A percentile compares a stretch with the other conserved stretches of the same genome.
Evolutionary conservation across 2,113 vertebrate species (phyloP).

Genomic region (Climacteris rufus): DNA sequence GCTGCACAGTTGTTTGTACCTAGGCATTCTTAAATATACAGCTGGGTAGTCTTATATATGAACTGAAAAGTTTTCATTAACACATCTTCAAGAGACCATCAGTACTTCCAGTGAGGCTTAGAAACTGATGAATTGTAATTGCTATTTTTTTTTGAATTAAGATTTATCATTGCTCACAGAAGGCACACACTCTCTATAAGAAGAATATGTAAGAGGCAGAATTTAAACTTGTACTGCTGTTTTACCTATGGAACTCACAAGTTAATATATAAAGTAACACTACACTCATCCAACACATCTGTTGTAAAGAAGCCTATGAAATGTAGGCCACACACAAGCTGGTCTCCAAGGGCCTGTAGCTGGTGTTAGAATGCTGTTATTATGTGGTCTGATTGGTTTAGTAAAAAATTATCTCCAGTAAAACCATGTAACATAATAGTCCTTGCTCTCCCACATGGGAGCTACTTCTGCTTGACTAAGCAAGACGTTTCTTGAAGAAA

Average conservation of each 20-base stretch:
- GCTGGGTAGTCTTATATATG: accelerated
- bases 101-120: background rate
- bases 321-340: constrained; percentile 74
- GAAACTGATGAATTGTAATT: background rate
- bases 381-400: constrained; percentile 70
- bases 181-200: background rate
- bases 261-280: constrained; percentile 65
- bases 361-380: constrained; percentile 72
- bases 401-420: constrained; percentile 65
- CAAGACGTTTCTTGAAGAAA: constrained; percentile 3
- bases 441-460: constrained; percentile 24
- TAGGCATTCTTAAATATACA: background rate
- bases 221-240: background rate
- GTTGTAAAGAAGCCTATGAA: constrained; percentile 67
- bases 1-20: background rate
- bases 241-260: constrained; percentile 50
- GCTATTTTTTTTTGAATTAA: background rate
- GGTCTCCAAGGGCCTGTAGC: constrained; percentile 59
- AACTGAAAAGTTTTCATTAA: background rate
- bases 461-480: constrained; percentile 24
- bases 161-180: background rate
- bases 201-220: background rate
- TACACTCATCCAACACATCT: constrained; percentile 71
- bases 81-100: background rate
- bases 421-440: constrained; percentile 58